Conservation (phyloP, 2,113 vertebrate genomes). For the Lamprologus callipterus region DNA sequence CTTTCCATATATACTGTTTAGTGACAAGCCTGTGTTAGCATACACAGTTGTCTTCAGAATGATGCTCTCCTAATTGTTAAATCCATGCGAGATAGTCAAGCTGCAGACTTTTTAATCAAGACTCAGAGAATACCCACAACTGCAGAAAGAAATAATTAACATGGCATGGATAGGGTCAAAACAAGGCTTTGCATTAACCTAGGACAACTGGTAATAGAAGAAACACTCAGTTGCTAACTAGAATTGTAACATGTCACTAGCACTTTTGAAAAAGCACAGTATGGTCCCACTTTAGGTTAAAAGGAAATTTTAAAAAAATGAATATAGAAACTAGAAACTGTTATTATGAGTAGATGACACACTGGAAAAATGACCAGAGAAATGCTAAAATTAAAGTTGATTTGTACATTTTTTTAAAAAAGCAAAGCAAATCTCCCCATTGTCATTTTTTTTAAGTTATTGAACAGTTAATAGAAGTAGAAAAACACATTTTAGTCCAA, state of each 20-base stretch:
- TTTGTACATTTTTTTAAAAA: neutral
- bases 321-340: neutral
- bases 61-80: neutral
- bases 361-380: neutral
- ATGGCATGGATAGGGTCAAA: neutral
- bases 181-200: neutral
- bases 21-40: neutral
- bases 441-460: neutral
- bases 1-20: neutral
- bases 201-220: neutral
- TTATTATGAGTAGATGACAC: neutral
- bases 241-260: neutral
- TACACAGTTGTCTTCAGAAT: neutral
- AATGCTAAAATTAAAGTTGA: neutral
- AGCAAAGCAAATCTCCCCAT: neutral
- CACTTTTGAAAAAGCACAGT: neutral
- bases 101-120: neutral
- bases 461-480: neutral
- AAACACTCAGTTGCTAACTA: neutral
- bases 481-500: neutral
- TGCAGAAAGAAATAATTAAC: neutral
- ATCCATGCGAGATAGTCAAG: neutral
- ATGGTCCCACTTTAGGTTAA: neutral
- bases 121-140: neutral
- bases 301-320: rapidly evolving